A percentile compares a stretch with the other conserved stretches of the same genome.
These are phyloP conservation scores for Hippopotamus amphibius DNA, from an alignment of 2,113 vertebrate species.

Conservation along the genomic window DNA sequence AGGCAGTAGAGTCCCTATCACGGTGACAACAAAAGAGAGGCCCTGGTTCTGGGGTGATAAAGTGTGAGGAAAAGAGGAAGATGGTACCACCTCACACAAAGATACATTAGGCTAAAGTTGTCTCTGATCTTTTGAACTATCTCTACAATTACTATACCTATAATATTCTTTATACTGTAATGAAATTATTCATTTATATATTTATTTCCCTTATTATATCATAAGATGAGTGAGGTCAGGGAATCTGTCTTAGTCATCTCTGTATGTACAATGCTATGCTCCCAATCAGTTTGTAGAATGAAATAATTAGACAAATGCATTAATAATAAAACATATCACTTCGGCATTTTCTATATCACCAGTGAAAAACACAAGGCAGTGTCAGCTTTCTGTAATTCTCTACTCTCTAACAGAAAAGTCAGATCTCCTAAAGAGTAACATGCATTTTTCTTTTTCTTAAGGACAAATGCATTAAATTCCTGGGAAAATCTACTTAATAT, in stretches of 20 bases:
- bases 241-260: neutral
- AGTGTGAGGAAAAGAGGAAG: neutral
- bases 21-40: neutral
- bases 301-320: neutral
- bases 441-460: neutral
- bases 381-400: constrained; percentile 30
- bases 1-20: neutral
- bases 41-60: neutral
- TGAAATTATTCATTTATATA: constrained; percentile 11
- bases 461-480: neutral
- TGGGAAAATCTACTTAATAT: neutral
- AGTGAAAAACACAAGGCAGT: neutral
- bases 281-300: neutral
- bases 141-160: neutral
- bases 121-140: neutral
- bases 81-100: neutral
- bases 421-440: neutral
- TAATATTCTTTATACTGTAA: neutral
- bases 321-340: constrained; percentile 23
- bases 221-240: neutral
- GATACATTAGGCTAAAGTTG: neutral
- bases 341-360: constrained; percentile 23
- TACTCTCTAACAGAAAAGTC: neutral
- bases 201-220: neutral
- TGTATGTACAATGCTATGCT: neutral